Evolutionary conservation across 2,113 vertebrate species (phyloP).

Genomic region (Cheirogaleus medius): DNA sequence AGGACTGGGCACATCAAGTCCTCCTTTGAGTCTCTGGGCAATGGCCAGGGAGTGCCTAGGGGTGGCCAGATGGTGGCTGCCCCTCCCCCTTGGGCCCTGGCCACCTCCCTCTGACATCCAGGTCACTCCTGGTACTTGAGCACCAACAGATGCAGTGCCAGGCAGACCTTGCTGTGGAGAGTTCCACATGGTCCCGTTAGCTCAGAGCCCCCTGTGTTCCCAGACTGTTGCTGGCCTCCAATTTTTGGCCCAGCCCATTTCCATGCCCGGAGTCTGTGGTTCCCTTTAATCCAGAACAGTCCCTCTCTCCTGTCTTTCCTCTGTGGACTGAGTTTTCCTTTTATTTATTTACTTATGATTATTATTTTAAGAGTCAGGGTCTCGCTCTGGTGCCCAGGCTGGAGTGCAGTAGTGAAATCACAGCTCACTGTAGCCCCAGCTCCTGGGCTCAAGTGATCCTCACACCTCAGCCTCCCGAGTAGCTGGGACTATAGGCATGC

Average conservation of each 20-base stretch:
- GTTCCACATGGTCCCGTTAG: background rate
- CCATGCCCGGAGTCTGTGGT: background rate
- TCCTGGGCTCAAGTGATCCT: too few relatives aligned
- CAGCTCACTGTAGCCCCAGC: too few relatives aligned
- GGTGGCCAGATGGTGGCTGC: background rate
- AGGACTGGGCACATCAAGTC: background rate
- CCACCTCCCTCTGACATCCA: background rate
- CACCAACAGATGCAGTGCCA: rapidly evolving
- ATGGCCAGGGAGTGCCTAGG: too few relatives aligned
- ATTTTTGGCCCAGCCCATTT: background rate
- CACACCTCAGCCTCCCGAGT: too few relatives aligned
- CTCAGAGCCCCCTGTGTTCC: too few relatives aligned
- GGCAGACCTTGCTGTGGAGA: too few relatives aligned
- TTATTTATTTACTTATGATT: too few relatives aligned
- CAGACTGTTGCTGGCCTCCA: background rate
- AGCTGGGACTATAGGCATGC: too few relatives aligned
- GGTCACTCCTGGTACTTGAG: background rate
- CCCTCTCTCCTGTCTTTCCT: background rate
- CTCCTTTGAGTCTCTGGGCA: background rate
- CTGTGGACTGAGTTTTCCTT: background rate
- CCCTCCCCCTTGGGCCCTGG: background rate
- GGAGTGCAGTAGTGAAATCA: too few relatives aligned
- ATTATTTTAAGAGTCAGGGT: too few relatives aligned
- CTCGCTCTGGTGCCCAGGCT: too few relatives aligned
- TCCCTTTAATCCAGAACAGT: background rate